Percentiles rank a stretch among this genome's conserved stretches.
phyloP scores from a whole-genome alignment of 2,888 invertebrate genomes.

The Mythimna pallens region DNA sequence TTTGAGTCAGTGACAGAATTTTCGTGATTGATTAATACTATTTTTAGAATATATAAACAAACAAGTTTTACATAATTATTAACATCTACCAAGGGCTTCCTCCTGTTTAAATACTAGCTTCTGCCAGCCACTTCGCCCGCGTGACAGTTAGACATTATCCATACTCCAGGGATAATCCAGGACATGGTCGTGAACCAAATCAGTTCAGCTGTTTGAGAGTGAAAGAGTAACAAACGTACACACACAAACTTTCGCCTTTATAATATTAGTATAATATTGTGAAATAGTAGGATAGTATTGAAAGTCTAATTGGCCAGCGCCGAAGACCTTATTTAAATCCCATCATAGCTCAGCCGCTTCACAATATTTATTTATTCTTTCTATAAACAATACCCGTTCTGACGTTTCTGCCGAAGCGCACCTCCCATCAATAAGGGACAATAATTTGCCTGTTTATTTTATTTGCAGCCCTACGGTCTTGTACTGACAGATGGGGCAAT shows the following conservation, averaged over 20 bases:
- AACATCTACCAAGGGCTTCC: too few relatives aligned
- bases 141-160: too few relatives aligned
- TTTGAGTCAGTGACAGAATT: neutral
- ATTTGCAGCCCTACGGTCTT: constrained; percentile 78
- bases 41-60: neutral
- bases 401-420: constrained; percentile 60
- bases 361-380: constrained; percentile 38
- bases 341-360: neutral
- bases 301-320: neutral
- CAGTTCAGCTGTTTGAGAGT: too few relatives aligned
- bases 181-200: too few relatives aligned
- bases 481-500: constrained; percentile 88
- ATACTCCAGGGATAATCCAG: too few relatives aligned
- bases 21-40: too few relatives aligned
- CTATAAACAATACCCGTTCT: constrained; percentile 51
- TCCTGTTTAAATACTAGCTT: too few relatives aligned
- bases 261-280: neutral
- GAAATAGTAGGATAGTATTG: neutral
- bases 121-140: too few relatives aligned
- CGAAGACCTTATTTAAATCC: neutral
- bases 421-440: constrained; percentile 67
- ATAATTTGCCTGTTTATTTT: constrained; percentile 83
- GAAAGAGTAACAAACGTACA: neutral
- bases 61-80: neutral
- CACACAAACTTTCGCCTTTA: neutral